Conservation (phyloP, 2,113 vertebrate genomes). For the Perca fluviatilis region DNA sequence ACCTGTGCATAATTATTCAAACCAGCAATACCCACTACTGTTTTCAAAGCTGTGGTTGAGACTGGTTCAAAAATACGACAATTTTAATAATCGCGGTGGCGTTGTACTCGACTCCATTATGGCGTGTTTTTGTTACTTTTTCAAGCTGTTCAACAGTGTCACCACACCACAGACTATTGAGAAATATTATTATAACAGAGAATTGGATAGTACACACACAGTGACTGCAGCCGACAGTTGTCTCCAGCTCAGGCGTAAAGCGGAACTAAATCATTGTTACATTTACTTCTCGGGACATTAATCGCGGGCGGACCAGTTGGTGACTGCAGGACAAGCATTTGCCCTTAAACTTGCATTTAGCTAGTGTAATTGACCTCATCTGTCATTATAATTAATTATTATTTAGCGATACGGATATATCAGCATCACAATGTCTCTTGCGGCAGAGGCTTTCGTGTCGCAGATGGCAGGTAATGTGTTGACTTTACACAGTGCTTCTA, state of each 20-base stretch:
- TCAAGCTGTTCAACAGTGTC: not conserved
- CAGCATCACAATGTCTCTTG: slow-evolving; percentile 81
- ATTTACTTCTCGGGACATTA: slow-evolving; percentile 2
- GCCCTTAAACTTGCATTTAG: slow-evolving; percentile 68
- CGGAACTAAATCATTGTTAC: slow-evolving; percentile 20
- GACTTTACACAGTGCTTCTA: not conserved
- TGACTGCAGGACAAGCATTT: slow-evolving; percentile 50
- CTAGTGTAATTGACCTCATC: not conserved
- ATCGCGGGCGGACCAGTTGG: slow-evolving; percentile 43
- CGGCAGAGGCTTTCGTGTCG: slow-evolving; percentile 86
- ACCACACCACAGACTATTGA: not conserved
- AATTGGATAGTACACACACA: not conserved
- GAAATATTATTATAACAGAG: not conserved
- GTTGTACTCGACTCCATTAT: not conserved
- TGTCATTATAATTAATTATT: not conserved
- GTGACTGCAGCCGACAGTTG: not conserved
- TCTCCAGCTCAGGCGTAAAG: not conserved
- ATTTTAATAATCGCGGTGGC: not conserved
- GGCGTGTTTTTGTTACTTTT: not conserved
- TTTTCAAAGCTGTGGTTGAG: not conserved
- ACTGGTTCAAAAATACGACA: not conserved
- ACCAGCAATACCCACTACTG: not conserved
- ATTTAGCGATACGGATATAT: not conserved
- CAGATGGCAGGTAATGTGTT: slow-evolving; percentile 84
- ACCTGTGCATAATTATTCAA: not conserved